A percentile compares a stretch with the other conserved stretches of the same genome.
Conservation (phyloP, 92 coral and sea anemone genomes). For the Hydrozoanthus gracilis region DNA sequence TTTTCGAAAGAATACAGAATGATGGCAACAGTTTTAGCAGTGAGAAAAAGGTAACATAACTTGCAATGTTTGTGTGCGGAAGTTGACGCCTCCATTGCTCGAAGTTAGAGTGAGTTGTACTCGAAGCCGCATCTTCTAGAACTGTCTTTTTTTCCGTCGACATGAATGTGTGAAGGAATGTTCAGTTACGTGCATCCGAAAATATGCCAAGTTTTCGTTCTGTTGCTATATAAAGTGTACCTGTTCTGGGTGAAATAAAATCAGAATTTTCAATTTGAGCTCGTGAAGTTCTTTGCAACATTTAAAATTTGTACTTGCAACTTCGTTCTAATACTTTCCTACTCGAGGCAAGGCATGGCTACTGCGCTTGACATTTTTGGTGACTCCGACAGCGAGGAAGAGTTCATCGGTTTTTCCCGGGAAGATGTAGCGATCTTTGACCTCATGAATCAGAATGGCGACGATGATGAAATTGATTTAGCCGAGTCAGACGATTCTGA, state of each 20-base stretch:
- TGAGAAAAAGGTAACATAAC: conserved; percentile 28
- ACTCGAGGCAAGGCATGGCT: conserved; percentile 35
- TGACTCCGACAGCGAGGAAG: conserved; percentile 41
- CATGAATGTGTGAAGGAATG: conserved; percentile 39
- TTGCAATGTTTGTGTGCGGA: conserved; percentile 29
- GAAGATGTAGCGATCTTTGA: conserved; percentile 36
- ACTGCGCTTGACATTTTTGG: conserved; percentile 39
- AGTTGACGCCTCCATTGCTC: conserved; percentile 11
- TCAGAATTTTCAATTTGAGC: conserved; percentile 40
- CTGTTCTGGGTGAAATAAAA: conserved; percentile 31
- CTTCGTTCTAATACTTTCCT: conserved; percentile 35
- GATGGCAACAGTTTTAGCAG: conserved; percentile 16
- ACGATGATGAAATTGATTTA: conserved; percentile 30
- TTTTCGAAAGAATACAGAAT: conserved; percentile 7
- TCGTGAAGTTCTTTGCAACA: conserved; percentile 33
- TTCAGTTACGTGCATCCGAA: conserved; percentile 26
- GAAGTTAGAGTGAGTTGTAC: conserved; percentile 16
- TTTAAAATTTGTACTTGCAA: conserved; percentile 22
- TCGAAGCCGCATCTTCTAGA: conserved; percentile 21
- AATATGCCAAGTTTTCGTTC: conserved; percentile 12
- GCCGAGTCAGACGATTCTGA: background rate
- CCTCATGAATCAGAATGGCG: conserved; percentile 27
- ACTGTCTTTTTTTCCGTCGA: conserved; percentile 33
- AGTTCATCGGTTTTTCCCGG: conserved; percentile 26
- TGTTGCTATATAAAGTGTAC: conserved; percentile 30